Conservation (phyloP, 1,140 invertebrate species). For the Steinernema khuongi region DNA sequence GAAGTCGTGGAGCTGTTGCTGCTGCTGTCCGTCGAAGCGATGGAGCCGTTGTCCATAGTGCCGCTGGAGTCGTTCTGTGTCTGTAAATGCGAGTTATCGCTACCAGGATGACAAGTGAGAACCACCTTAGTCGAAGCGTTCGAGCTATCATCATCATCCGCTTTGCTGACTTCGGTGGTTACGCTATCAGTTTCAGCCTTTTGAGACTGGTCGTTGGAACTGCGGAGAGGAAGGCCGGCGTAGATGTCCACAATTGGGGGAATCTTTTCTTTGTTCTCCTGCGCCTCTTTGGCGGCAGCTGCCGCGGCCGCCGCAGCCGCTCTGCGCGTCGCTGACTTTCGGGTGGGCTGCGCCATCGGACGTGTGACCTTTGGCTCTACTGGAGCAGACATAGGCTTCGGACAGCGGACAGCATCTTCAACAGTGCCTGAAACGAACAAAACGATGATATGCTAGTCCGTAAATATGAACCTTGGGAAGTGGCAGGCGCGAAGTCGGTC, state of each 20-base stretch:
- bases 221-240: neutral
- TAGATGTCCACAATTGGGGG: neutral
- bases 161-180: neutral
- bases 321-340: neutral
- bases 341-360: neutral
- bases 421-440: neutral
- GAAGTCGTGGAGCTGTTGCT: neutral
- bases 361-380: neutral
- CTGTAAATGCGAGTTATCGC: neutral
- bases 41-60: neutral
- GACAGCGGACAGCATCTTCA: neutral
- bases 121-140: neutral
- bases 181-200: neutral
- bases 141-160: neutral
- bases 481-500: slow-evolving; percentile 1
- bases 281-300: neutral
- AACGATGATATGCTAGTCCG: neutral
- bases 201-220: neutral
- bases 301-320: neutral
- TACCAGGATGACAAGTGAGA: neutral
- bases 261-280: neutral
- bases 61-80: neutral
- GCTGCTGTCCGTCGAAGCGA: slow-evolving; percentile 8
- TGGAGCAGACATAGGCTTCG: neutral
- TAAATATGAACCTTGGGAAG: neutral